Base-by-base conservation (phyloP, 2,888 invertebrate genomes). In the Sinodicranocentrus sp. region DNA sequence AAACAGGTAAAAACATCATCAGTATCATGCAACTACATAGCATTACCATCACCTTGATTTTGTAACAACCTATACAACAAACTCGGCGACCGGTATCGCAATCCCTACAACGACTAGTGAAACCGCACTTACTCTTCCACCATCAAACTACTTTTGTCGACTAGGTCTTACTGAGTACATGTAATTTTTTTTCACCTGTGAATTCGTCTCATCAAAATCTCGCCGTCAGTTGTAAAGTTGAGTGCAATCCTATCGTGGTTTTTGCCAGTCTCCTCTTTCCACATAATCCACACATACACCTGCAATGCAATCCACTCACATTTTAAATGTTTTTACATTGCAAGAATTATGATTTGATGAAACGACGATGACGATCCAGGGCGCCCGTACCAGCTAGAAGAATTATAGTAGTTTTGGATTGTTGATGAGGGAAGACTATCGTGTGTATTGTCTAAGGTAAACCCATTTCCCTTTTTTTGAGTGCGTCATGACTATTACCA, bases 51-150 rank as follows among this genome's bases (percentile, higher is more conserved):
- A 61, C 61, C 61, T 73, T 73, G 61, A 61, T 73, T 73, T 73
- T 73, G 73, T 73, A 73, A 73, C 59, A 59, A 61, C 73, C 73
- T 73, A n/a, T n/a, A 73, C 61, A 73, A 73, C 61, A 73, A 73
- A 52, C 52, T 17, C 48, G 54, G 54, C 21, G 15, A 13, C n/a
- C 44, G 15, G 26, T 33, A 33, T 33, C 33, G 5, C 33, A 33
- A 48, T 48, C n/a, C n/a, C 48, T 48, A 17, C 48, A 52, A n/a
- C 19, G 8, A 3, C 19, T 52, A 19, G 17, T 52, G 19, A 19
- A 44, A 44, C 44, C 10, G n/a, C 44, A 44, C 10, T n/a, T n/a
- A n/a, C n/a, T n/a, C n/a, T n/a, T n/a, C n/a, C n/a, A n/a, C n/a
- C n/a, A n/a, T n/a, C 39, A 39, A 39, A 3, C 44, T 8, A 44